Percentiles rank a stretch among this genome's conserved stretches.
phyloP scores from a whole-genome alignment of 1,140 invertebrate species.

The Lasioglossum albipes region DNA sequence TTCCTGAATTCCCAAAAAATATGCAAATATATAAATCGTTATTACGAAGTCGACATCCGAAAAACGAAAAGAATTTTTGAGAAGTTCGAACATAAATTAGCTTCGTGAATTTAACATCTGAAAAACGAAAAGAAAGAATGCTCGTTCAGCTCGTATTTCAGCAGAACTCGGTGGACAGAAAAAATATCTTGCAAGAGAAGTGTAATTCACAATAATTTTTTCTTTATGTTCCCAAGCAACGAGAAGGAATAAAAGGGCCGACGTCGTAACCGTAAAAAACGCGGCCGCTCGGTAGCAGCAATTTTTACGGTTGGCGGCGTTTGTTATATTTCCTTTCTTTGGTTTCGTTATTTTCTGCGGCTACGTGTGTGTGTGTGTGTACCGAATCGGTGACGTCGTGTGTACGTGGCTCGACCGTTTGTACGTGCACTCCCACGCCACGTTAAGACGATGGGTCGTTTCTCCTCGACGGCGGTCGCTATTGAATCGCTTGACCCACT shows the following conservation, averaged over 20 bases:
- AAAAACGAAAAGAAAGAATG: no score
- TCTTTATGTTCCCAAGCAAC: neutral
- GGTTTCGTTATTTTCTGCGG: neutral
- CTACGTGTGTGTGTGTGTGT: neutral
- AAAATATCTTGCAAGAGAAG: no score
- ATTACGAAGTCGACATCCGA: no score
- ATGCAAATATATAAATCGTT: no score
- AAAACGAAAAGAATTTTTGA: no score
- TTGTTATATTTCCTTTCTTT: neutral
- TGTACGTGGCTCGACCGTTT: constrained; percentile 22
- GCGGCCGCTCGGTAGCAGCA: neutral
- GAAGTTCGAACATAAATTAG: no score
- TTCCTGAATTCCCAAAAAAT: no score
- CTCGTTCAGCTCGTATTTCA: no score
- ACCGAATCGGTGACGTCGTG: constrained; percentile 24
- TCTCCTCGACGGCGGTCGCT: constrained; percentile 70
- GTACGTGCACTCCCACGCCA: constrained; percentile 64
- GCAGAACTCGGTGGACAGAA: no score
- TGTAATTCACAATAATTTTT: neutral
- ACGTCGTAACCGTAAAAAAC: neutral
- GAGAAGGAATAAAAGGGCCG: neutral
- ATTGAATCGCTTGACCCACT: constrained; percentile 80
- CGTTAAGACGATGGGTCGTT: constrained; percentile 66
- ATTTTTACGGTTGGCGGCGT: neutral
- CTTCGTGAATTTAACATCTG: no score